Percentiles rank a stretch among this genome's conserved stretches.
phyloP scores from a whole-genome alignment of 2,888 invertebrate species.

The Microctonus aethiopoides region DNA sequence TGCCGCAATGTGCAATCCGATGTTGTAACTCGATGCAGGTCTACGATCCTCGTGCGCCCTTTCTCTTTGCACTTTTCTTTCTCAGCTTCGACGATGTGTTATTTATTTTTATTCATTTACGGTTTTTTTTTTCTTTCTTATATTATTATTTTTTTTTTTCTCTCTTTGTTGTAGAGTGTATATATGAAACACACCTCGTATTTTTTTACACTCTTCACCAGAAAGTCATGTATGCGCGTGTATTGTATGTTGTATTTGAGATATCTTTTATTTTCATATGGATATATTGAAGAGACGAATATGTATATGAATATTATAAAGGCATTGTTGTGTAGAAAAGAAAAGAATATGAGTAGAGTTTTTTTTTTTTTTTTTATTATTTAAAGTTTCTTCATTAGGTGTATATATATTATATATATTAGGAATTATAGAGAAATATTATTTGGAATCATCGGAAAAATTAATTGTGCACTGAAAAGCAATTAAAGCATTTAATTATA shows the following conservation, averaged over 20 bases:
- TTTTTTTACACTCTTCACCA: background rate
- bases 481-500: too few relatives aligned
- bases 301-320: background rate
- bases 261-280: background rate
- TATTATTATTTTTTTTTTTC: background rate
- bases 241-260: too few relatives aligned
- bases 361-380: background rate
- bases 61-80: conserved; percentile 35
- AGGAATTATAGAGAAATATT: too few relatives aligned
- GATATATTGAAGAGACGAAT: background rate
- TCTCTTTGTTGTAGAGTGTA: background rate
- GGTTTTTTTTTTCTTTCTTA: background rate
- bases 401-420: background rate
- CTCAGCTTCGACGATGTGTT: background rate
- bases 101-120: too few relatives aligned
- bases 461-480: too few relatives aligned
- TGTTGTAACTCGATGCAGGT: conserved; percentile 37
- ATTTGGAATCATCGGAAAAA: too few relatives aligned
- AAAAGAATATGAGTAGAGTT: background rate
- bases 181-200: conserved; percentile 18
- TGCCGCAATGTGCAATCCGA: conserved; percentile 37
- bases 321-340: background rate
- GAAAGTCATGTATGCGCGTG: background rate
- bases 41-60: conserved; percentile 35
- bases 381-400: background rate